phyloP scores from a whole-genome alignment of 2,797 vertebrate species.

The Pyrocephalus nanus region DNA sequence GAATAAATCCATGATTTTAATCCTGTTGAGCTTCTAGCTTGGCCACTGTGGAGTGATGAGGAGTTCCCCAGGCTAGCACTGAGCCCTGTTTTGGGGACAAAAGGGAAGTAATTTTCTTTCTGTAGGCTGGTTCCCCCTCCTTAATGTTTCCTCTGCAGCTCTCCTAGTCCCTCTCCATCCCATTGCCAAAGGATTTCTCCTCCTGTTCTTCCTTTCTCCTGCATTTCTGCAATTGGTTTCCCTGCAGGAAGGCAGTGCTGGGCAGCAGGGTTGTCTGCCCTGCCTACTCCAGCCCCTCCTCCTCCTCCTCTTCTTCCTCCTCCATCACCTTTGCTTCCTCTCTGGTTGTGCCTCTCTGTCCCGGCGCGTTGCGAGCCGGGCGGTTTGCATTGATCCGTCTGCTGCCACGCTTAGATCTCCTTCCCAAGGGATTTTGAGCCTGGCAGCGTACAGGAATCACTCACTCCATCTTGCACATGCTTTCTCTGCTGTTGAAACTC shows the following conservation, averaged over 20 bases:
- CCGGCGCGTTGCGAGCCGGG: background rate
- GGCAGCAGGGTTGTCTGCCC: background rate
- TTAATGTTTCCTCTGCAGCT: background rate
- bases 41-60: background rate
- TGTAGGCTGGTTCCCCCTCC: background rate
- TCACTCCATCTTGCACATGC: background rate
- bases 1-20: background rate
- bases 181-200: background rate
- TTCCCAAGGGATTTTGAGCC: background rate
- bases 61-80: background rate
- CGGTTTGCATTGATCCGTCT: background rate
- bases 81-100: background rate
- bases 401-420: background rate
- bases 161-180: background rate
- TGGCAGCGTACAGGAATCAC: rapidly evolving
- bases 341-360: background rate
- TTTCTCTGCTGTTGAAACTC: background rate
- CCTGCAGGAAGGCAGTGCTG: background rate
- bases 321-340: background rate
- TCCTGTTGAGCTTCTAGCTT: background rate
- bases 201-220: background rate
- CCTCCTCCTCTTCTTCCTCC: background rate
- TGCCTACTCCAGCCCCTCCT: background rate
- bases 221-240: background rate
- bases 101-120: background rate